Evolutionary conservation across 1,140 invertebrate species (phyloP).

Genomic region (Diachasma alloeum): DNA sequence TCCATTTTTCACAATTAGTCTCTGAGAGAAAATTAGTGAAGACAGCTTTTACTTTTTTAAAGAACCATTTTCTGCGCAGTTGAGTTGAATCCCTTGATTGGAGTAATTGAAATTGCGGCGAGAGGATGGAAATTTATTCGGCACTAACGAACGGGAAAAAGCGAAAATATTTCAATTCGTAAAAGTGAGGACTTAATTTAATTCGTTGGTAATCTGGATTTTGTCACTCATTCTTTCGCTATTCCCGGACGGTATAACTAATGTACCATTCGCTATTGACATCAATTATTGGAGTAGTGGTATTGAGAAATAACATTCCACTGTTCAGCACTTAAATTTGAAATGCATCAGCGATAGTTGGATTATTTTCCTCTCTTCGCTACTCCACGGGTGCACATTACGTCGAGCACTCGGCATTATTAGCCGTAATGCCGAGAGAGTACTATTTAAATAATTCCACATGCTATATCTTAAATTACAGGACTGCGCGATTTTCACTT

Average conservation of each 20-base stretch:
- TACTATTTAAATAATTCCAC: not conserved
- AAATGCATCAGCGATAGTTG: not conserved
- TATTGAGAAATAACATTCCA: not conserved
- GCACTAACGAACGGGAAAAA: not conserved
- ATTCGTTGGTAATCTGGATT: not conserved
- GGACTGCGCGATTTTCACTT: not conserved
- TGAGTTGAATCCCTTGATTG: not conserved
- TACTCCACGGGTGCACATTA: not conserved
- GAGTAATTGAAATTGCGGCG: not conserved
- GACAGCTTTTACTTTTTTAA: not conserved
- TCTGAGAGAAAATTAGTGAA: not conserved
- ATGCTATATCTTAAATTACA: not conserved
- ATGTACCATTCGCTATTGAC: not conserved
- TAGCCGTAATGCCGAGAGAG: not conserved
- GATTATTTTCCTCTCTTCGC: not conserved
- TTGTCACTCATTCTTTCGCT: not conserved
- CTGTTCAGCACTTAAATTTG: not conserved
- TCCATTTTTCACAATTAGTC: too few relatives aligned
- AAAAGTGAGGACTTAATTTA: not conserved
- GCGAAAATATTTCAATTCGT: not conserved
- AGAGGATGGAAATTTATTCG: not conserved
- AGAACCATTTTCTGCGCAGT: not conserved
- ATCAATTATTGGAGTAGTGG: not conserved
- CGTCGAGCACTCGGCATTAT: not conserved
- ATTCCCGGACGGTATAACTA: not conserved